Evolutionary conservation across 2,888 invertebrate genomes (phyloP).

Genomic region (Drosophila glabriapex): DNA sequence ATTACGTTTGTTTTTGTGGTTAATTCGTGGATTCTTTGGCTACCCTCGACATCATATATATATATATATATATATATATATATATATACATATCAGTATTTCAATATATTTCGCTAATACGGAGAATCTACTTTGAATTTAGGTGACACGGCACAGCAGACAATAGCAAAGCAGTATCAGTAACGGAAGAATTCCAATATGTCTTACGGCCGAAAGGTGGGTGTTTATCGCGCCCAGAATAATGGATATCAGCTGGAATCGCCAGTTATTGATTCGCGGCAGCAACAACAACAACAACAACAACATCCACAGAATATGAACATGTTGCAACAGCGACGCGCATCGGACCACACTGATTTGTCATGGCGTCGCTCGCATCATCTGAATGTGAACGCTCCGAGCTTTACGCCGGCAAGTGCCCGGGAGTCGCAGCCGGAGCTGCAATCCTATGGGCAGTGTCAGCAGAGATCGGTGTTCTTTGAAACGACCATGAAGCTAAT

Average conservation of each 20-base stretch:
- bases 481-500: conserved; percentile 46
- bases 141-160: conserved; percentile 23
- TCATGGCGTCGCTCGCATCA: conserved; percentile 22
- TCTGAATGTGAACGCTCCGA: conserved; percentile 57
- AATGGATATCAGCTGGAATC: not conserved
- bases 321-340: not conserved
- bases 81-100: too few relatives aligned
- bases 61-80: too few relatives aligned
- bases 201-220: not conserved
- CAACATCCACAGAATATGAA: not conserved
- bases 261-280: not conserved
- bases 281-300: conserved; percentile 5
- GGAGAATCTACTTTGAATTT: conserved; percentile 36
- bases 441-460: conserved; percentile 10
- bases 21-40: not conserved
- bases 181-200: not conserved
- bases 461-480: conserved; percentile 54
- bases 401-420: conserved; percentile 49
- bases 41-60: not conserved
- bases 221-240: not conserved
- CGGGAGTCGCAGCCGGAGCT: not conserved
- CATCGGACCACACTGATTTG: not conserved
- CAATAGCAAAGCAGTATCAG: not conserved
- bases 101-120: conserved; percentile 17
- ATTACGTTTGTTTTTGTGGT: not conserved